Conservation (phyloP, 2,797 vertebrate species). For the Onychomys torridus region DNA sequence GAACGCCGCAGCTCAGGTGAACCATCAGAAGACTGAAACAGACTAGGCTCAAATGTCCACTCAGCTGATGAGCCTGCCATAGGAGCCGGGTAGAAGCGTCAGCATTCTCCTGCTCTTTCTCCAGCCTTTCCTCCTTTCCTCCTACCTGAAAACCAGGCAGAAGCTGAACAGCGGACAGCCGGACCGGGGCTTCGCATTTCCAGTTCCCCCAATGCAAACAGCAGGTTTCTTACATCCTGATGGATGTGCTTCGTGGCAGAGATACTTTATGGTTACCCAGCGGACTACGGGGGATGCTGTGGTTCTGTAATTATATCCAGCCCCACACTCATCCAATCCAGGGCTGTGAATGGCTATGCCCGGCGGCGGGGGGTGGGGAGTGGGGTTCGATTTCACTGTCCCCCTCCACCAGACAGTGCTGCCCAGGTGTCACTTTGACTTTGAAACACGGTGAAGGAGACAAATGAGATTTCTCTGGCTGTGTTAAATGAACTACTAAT, state of each 20-base stretch:
- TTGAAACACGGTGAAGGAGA: conserved; percentile 62
- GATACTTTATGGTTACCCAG: conserved; percentile 85
- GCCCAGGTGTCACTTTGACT: conserved; percentile 81
- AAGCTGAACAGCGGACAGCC: conserved; percentile 58
- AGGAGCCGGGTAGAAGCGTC: conserved; percentile 85
- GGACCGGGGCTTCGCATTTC: neutral
- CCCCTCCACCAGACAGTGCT: conserved; percentile 79
- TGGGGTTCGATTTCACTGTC: conserved; percentile 81
- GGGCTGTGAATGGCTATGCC: conserved; percentile 78
- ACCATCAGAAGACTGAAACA: conserved; percentile 90
- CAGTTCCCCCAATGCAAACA: conserved; percentile 77
- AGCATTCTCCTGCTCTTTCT: conserved; percentile 78
- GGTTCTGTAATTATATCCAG: conserved; percentile 84
- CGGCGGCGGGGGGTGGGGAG: conserved; percentile 63
- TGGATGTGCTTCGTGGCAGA: conserved; percentile 12
- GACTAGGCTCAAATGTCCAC: conserved; percentile 91
- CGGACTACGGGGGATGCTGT: conserved; percentile 83
- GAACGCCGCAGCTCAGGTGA: conserved; percentile 90
- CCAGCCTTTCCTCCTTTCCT: conserved; percentile 59
- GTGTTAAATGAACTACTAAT: conserved; percentile 78
- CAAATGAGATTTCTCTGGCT: conserved; percentile 64
- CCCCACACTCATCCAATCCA: conserved; percentile 75
- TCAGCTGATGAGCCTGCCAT: conserved; percentile 91
- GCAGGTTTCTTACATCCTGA: conserved; percentile 76
- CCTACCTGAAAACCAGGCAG: conserved; percentile 30